Evolutionary conservation across 2,113 vertebrate species (phyloP), one percentile per base, ranked within the genome.

Genomic region (Catharus bicknelli): DNA sequence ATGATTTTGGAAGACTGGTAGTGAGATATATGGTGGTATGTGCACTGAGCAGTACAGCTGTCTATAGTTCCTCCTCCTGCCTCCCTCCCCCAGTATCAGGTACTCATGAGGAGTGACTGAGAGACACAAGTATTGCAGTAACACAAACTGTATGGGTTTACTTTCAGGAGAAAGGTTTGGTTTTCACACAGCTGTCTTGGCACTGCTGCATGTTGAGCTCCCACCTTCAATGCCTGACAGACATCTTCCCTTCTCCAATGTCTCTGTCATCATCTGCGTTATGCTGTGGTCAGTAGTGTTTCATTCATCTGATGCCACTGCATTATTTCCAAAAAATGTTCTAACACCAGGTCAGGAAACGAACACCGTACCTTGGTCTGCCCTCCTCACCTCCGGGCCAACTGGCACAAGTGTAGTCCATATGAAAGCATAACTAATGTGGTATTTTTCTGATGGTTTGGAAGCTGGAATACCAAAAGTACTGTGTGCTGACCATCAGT

Each of bases 161-260:
- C 48, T 93, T 94, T 79, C 26, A 66, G 75, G 63, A 95, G 76
- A 76, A 96, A 26, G 36, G 55, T 51, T 90, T 94, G 62, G 40
- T 78, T 89, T 43, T 72, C 80, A 75, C 86, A n/a, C 34, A 88
- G 69, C 90, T 68, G 1, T 58, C 75, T 86, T 90, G 86, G 62
- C 57, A 82, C 85, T 34, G 59, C 75, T 83, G 58, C 45, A 29
- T 88, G 66, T 77, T 13, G 42, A 90, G 32, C 27, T 95, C 21
- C 66, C 15, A 59, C 78, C 82, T 75, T 67, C 43, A 40, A 82
- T 3, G 15, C 82, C 69, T 64, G 88, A 85, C 64, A 76, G 80
- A 68, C 19, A 23, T 22, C 43, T 48, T 54, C 88, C 43, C 63
- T 57, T 68, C 63, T 76, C 79, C 40, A 54, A 15, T 0, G 3